Base-by-base conservation (phyloP, 2,888 invertebrate species). In the Scrobipalpa atriplicella region DNA sequence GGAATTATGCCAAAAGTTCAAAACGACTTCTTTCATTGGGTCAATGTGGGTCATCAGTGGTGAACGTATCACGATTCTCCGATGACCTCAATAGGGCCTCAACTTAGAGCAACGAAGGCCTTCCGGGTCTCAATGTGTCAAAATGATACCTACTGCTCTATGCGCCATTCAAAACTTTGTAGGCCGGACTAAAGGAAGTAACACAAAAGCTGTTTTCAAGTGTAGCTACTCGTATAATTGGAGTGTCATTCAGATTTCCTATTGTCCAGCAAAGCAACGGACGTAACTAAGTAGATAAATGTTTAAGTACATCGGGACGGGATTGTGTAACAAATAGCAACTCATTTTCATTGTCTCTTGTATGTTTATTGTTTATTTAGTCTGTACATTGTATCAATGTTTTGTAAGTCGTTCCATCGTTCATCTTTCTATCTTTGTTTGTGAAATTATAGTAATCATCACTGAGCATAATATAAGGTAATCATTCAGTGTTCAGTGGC, bases 201-300 rank as follows among this genome's bases (percentile, higher is more conserved):
- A 21, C 54, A 60, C 60, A 38, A 60, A 38, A 39, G 60, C 10
- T 9, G 10, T 60, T 60, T 13, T 60, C 18, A 16, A 62, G 11
- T 38, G 10, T 66, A 47, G 29, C 2, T 29, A 29, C 29, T 29
- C 5, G 5, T 29, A 29, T 3, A 47, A 47, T 2, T 47, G 5
- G 47, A n/a, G 47, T 16, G 47, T 47, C 47, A 47, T 47, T 47
- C 47, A 47, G 47, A 13, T 13, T 13, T 43, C 43, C 5, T 47
- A 47, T 47, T 47, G 47, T 47, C 47, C 47, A 47, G 47, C 16
- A 16, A n/a, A 6, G 3, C n/a, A n/a, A 47, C n/a, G n/a, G 1
- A n/a, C 5, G 47, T 47, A 16, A 16, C 47, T 47, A 16, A 16
- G 47, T 47, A 10, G 16, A 3, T 47, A 47, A 1, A 6, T 13